A percentile compares a stretch with the other conserved stretches of the same genome.
Conservation (phyloP, 1,140 invertebrate genomes). For the Lutraria rhynchaena region DNA sequence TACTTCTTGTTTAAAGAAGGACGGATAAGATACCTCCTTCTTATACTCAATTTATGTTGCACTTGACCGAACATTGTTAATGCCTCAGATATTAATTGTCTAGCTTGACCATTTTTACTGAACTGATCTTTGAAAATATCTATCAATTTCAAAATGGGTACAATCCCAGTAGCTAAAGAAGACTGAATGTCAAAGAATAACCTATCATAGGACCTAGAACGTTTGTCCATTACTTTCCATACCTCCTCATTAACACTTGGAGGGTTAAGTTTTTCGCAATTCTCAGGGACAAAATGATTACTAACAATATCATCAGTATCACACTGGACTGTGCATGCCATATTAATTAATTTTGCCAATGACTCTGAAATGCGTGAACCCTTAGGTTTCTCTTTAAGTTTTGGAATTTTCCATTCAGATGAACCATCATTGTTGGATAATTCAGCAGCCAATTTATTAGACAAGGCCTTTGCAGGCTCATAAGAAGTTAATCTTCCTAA, state of each 20-base stretch:
- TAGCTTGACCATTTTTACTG: background rate
- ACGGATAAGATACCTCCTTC: constrained; percentile 18
- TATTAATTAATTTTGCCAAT: constrained; percentile 37
- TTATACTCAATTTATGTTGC: background rate
- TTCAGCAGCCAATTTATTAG: background rate
- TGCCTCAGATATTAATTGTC: background rate
- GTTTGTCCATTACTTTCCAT: constrained; percentile 23
- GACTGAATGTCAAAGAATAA: constrained; percentile 4
- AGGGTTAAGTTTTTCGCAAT: background rate
- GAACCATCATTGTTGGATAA: background rate
- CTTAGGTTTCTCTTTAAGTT: constrained; percentile 3
- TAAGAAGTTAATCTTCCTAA: background rate
- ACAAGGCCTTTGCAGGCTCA: background rate
- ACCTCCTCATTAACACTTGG: constrained; percentile 11
- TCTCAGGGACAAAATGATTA: constrained; percentile 1
- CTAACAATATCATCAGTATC: background rate
- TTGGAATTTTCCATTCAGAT: constrained; percentile 23
- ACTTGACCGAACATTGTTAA: constrained; percentile 6
- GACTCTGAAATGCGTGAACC: constrained; percentile 10
- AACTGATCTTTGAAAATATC: background rate
- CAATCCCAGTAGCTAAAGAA: constrained; percentile 9
- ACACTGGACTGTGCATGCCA: constrained; percentile 6
- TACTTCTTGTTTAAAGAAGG: constrained; percentile 30
- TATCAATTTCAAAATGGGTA: background rate
- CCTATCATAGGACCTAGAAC: constrained; percentile 6